phyloP scores from a whole-genome alignment of 2,797 vertebrate genomes.

The Bradypodion ventrale region DNA sequence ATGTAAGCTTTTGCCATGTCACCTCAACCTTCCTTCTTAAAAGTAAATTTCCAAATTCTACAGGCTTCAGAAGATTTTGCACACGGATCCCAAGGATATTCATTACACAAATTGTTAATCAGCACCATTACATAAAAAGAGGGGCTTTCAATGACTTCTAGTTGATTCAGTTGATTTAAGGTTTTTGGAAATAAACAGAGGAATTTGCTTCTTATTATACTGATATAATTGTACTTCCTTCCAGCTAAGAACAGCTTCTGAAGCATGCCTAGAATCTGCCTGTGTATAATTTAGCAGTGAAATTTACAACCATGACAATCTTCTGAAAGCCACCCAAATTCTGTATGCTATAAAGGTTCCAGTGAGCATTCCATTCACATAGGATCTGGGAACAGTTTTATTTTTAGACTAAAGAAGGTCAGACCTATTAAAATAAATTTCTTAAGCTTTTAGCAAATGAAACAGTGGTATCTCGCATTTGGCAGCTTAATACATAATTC shows the following conservation, averaged over 20 bases:
- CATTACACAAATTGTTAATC: not conserved
- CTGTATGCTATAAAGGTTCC: not conserved
- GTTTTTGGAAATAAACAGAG: not conserved
- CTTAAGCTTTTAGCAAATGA: conserved; percentile 20
- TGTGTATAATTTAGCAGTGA: conserved; percentile 1
- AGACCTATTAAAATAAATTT: conserved; percentile 12
- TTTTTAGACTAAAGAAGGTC: conserved; percentile 1
- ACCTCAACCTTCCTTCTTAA: not conserved
- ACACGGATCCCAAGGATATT: not conserved
- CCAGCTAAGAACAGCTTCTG: not conserved
- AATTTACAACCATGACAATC: not conserved
- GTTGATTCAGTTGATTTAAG: not conserved
- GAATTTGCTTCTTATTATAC: not conserved
- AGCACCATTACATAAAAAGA: not conserved
- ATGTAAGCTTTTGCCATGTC: not conserved
- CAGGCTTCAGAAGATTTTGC: not conserved
- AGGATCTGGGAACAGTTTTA: not conserved
- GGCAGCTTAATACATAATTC: conserved; percentile 15
- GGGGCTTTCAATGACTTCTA: not conserved
- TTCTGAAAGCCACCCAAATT: not conserved
- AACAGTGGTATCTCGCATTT: conserved; percentile 8
- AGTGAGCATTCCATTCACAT: conserved; percentile 22
- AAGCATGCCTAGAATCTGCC: not conserved
- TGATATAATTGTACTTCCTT: not conserved
- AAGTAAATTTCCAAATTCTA: not conserved